Evolutionary conservation across 2,888 invertebrate species (phyloP), one percentile per base, ranked within the genome.

Genomic region (Koerneria pararmatus): DNA sequence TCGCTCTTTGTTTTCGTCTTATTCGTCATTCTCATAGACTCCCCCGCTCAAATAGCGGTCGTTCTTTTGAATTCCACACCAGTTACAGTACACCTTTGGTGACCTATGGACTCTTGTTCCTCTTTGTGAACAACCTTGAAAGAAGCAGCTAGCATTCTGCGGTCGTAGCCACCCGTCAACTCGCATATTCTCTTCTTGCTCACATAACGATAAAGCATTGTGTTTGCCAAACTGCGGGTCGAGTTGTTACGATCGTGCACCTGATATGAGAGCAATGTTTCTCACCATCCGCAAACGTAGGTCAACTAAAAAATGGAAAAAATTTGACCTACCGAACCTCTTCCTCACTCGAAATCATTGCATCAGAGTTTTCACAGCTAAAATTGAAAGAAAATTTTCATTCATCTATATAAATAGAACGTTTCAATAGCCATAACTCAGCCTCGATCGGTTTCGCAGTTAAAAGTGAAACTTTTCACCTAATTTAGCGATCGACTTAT

Each of bases 161-260:
- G 64, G 37, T 75, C 70, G 60, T 74, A 70, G 49, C 71, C 69
- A 53, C 75, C 75, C 3, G 78, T 74, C n/a, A 80, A 63, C 35
- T 80, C 80, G 57, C 74, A 74, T 19, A 85, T 72, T 15, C 78
- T 75, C 59, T 78, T 77, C 68, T 82, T 82, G 54, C 81, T 80
- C 19, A 86, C 73, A 32, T 81, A 79, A 58, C 84, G 83, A 64
- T 83, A 83, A 19, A 85, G 72, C 54, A 82, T 75, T 1, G 85
- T 84, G 69, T 84, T 83, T 0, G 85, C 83, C 27, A 86, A 73
- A 0, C 82, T 79, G n/a, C 85, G 77, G 0, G 82, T 79, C 2
- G 84, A 82, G n/a, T 77, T 71, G 68, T 85, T 83, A 34, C 84
- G 74, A 69, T 85, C 83, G 51, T 76, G 63, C 27, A 69, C 59